A percentile compares a stretch with the other conserved stretches of the same genome.
These are phyloP conservation scores for Scelioninae gen. 1 DNA, from an alignment of 2,888 invertebrate genomes.

Conservation along the genomic window DNA sequence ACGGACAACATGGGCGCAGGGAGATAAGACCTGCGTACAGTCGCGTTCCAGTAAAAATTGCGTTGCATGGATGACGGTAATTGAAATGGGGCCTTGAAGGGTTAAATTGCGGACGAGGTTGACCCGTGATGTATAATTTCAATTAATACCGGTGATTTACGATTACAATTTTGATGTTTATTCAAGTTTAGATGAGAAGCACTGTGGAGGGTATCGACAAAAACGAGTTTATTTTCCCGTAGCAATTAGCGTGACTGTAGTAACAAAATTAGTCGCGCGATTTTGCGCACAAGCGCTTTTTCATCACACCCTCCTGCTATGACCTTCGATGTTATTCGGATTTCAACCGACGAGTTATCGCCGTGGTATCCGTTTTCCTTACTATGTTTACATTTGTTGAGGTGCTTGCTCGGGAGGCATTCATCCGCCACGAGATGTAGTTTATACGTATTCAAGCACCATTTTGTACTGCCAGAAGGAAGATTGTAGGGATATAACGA, in stretches of 20 bases:
- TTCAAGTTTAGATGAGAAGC: conserved; percentile 1
- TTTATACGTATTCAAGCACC: conserved; percentile 57
- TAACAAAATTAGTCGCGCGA: conserved; percentile 21
- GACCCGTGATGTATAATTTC: conserved; percentile 29
- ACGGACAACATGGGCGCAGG: conserved; percentile 23
- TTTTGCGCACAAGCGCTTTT: conserved; percentile 12
- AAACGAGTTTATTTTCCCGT: conserved; percentile 14
- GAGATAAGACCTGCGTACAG: conserved; percentile 18
- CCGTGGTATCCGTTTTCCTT: conserved; percentile 45
- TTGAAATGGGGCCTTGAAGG: conserved; percentile 46
- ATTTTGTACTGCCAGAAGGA: conserved; percentile 42
- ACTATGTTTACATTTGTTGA: conserved; percentile 59
- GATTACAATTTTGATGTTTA: conserved; percentile 13
- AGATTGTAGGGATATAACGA: conserved; percentile 54
- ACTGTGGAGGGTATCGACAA: background rate
- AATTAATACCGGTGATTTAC: conserved; percentile 47
- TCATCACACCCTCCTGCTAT: conserved; percentile 32
- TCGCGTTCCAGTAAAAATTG: conserved; percentile 17
- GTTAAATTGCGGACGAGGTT: conserved; percentile 29
- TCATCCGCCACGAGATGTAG: conserved; percentile 59
- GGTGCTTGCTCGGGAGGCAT: conserved; percentile 36
- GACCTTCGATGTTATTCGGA: conserved; percentile 46
- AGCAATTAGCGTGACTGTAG: conserved; percentile 21
- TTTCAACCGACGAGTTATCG: conserved; percentile 38
- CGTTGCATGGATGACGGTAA: conserved; percentile 43